Conservation (phyloP, 1,140 invertebrate species). For the Teleopsis dalmanni region DNA sequence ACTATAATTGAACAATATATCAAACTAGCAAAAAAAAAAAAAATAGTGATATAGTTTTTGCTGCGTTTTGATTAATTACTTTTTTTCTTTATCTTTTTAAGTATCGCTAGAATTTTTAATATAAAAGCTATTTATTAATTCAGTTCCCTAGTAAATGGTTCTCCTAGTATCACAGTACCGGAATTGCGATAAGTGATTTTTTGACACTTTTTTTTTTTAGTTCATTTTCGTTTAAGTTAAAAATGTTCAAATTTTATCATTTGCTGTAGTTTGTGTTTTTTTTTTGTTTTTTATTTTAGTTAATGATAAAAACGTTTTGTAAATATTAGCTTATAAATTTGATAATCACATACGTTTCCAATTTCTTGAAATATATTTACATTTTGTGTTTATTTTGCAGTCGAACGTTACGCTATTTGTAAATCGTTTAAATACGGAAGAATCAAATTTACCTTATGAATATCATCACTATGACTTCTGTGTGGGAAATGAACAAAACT, state of each 20-base stretch:
- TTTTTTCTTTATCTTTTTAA: no score
- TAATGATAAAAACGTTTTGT: background rate
- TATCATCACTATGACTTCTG: constrained; percentile 98
- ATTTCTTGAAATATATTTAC: background rate
- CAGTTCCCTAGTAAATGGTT: no score
- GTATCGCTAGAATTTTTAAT: no score
- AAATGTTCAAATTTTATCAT: background rate
- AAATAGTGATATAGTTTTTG: no score
- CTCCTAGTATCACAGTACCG: no score
- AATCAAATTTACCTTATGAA: constrained; percentile 95
- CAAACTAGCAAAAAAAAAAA: no score
- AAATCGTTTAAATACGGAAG: constrained; percentile 92
- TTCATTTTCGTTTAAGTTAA: background rate
- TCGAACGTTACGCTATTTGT: constrained; percentile 80
- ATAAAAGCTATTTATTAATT: no score
- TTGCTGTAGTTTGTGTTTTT: constrained; percentile 1
- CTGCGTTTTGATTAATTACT: no score
- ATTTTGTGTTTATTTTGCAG: constrained; percentile 47
- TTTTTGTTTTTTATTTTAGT: background rate
- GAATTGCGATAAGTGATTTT: no score
- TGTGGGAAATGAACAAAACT: constrained; percentile 58
- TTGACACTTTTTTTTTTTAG: background rate
- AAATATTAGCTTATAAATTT: no score
- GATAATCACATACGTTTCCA: no score
- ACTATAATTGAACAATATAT: no score